Percentiles rank a stretch among this genome's conserved stretches.
These are phyloP conservation scores for Leptonema lineaticorne DNA, from an alignment of 1,140 invertebrate genomes.

Conservation along the genomic window DNA sequence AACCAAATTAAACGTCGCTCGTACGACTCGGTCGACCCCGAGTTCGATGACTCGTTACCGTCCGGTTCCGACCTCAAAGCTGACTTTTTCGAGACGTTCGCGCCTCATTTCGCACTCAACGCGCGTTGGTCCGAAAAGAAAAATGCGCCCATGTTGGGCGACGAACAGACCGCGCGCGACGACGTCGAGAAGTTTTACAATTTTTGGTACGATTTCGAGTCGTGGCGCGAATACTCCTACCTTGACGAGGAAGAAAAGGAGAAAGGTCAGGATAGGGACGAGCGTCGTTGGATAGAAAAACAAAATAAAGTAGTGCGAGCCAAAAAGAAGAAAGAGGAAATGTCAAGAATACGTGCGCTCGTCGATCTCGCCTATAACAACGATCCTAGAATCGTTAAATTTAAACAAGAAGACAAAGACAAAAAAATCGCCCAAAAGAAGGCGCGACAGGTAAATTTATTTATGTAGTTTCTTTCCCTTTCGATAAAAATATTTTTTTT, in stretches of 20 bases:
- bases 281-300: constrained; percentile 96
- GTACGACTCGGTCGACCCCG: constrained; percentile 95
- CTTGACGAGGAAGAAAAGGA: constrained; percentile 98
- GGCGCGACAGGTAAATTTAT: constrained; percentile 66
- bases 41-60: constrained; percentile 89
- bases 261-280: constrained; percentile 93
- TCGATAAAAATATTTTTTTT: no score
- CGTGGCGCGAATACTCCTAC: constrained; percentile 99
- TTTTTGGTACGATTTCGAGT: constrained; percentile 97
- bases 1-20: constrained; percentile 78
- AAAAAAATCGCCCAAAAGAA: constrained; percentile 85
- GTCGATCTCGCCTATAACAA: constrained; percentile 93
- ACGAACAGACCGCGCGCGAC: constrained; percentile 66
- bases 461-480: not conserved
- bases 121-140: constrained; percentile 88
- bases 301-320: constrained; percentile 90
- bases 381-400: constrained; percentile 89
- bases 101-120: constrained; percentile 83
- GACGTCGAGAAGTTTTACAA: constrained; percentile 85
- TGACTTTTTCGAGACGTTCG: constrained; percentile 81
- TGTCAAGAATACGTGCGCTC: constrained; percentile 80
- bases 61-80: constrained; percentile 72
- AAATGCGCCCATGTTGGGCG: constrained; percentile 84
- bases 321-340: constrained; percentile 96
- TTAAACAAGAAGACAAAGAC: constrained; percentile 93